Evolutionary conservation across 92 coral and sea anemone genomes (phyloP).

Genomic region (Pocillopora meandrina): DNA sequence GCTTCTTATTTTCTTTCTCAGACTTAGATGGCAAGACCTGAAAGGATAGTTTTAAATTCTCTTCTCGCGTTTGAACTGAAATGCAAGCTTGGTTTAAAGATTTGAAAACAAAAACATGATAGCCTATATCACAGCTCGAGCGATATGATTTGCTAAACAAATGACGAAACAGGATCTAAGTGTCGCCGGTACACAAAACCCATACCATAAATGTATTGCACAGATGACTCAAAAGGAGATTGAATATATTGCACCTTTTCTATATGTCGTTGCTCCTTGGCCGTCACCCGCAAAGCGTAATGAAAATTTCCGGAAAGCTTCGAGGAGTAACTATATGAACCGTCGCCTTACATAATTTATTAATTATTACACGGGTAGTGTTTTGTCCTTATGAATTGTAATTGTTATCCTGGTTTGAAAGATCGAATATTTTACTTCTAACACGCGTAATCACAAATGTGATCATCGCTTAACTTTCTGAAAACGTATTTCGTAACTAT

Average conservation of each 20-base stretch:
- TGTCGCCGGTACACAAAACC: too few species aligned
- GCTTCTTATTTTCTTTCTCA: not conserved
- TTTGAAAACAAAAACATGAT: not conserved
- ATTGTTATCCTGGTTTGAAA: not conserved
- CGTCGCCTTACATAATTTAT: conserved; percentile 9
- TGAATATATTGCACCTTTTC: not conserved
- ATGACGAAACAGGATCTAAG: too few species aligned
- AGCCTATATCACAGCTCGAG: not conserved
- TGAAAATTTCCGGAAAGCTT: not conserved
- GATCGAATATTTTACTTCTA: not conserved
- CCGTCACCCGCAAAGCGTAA: not conserved
- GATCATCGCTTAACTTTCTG: too few species aligned
- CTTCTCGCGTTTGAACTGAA: not conserved
- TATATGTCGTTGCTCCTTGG: not conserved
- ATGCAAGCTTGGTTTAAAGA: not conserved
- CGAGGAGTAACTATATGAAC: conserved; percentile 10
- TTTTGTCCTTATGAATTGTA: not conserved
- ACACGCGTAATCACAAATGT: too few species aligned
- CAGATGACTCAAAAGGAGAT: not conserved
- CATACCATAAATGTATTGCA: not conserved
- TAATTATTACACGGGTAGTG: conserved; percentile 4
- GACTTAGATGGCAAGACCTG: not conserved
- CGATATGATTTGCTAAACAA: too few species aligned
- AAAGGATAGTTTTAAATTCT: not conserved
- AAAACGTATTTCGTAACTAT: too few species aligned